phyloP scores from a whole-genome alignment of 2,113 vertebrate genomes.

The Dromiciops gliroides region DNA sequence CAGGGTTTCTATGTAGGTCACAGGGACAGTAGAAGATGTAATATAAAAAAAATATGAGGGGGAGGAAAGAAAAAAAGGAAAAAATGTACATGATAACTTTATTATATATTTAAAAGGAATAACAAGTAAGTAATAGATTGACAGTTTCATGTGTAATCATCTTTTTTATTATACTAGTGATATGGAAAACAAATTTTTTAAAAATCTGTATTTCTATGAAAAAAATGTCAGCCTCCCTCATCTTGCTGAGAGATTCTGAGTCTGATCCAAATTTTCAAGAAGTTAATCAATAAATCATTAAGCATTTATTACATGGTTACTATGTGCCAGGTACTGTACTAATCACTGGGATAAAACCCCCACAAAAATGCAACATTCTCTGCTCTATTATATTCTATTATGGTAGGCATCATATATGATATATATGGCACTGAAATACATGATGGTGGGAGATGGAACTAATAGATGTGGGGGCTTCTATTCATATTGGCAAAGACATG shows the following conservation, averaged over 20 bases:
- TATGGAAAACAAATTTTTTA: background rate
- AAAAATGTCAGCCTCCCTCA: background rate
- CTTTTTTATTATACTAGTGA: background rate
- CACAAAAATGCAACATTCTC: background rate
- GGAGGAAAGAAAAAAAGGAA: background rate
- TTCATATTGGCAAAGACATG: background rate
- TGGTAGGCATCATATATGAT: background rate
- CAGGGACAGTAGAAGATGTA: background rate
- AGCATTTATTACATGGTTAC: too few relatives aligned
- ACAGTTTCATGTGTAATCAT: background rate
- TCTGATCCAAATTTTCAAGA: background rate
- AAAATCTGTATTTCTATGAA: background rate
- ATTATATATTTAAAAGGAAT: background rate
- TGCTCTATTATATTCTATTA: background rate
- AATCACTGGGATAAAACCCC: background rate
- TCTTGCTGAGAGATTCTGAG: background rate
- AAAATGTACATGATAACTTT: background rate
- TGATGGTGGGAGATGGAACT: background rate
- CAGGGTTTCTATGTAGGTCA: background rate
- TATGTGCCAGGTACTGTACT: background rate
- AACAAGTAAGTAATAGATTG: background rate
- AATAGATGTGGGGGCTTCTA: background rate
- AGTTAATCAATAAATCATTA: background rate
- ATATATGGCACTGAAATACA: background rate
- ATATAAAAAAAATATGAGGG: background rate